phyloP scores from a whole-genome alignment of 1,140 invertebrate species.

The Pachypeltis micranthus region DNA sequence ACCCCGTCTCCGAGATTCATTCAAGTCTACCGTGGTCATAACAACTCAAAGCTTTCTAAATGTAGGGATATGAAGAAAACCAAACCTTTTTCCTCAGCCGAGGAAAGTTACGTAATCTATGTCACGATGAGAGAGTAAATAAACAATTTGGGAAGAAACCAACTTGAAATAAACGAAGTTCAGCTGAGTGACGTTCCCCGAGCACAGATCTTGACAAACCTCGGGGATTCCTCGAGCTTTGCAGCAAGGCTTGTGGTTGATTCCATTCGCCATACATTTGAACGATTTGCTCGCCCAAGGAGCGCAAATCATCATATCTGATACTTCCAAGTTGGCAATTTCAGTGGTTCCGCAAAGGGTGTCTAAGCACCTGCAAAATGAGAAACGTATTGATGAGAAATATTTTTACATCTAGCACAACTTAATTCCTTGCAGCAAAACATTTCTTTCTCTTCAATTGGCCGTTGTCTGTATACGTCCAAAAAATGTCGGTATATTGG shows the following conservation, averaged over 20 bases:
- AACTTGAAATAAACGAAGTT: constrained; percentile 70
- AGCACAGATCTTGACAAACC: constrained; percentile 59
- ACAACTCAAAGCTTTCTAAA: too few species aligned
- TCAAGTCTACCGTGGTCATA: too few species aligned
- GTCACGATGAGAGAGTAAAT: background rate
- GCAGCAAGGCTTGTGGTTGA: constrained; percentile 72
- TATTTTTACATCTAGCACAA: too few species aligned
- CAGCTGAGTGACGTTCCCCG: constrained; percentile 60
- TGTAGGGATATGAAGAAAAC: too few species aligned
- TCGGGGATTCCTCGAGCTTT: constrained; percentile 55
- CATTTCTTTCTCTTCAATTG: too few species aligned
- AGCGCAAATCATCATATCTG: constrained; percentile 73
- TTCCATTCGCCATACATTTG: constrained; percentile 61
- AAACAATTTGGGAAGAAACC: constrained; percentile 31
- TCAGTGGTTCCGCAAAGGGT: constrained; percentile 65
- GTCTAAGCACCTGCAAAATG: constrained; percentile 45
- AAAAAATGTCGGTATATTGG: too few species aligned
- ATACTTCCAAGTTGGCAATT: constrained; percentile 44
- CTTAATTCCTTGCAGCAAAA: too few species aligned
- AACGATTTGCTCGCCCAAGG: constrained; percentile 69
- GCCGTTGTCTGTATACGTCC: too few species aligned
- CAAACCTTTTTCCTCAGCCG: too few species aligned
- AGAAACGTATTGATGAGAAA: too few species aligned
- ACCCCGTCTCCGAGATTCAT: too few species aligned
- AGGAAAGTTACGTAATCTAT: too few species aligned